Percentiles rank a stretch among this genome's conserved stretches.
Conservation (phyloP, 2,113 vertebrate species). For the Vicugna pacos region DNA sequence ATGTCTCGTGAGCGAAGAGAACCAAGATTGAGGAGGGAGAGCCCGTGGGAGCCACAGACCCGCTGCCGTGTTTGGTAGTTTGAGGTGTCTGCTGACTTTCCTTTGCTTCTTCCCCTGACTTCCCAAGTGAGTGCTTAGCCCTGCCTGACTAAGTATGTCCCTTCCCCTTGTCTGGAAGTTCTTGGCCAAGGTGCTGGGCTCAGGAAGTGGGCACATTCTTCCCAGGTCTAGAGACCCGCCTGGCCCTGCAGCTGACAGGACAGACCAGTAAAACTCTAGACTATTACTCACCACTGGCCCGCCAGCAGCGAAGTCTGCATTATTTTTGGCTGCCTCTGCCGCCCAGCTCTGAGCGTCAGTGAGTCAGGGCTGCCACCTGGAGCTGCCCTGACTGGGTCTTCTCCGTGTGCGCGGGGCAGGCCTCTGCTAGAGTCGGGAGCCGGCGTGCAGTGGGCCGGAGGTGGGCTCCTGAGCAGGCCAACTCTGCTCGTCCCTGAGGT, state of each 20-base stretch:
- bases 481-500: neutral
- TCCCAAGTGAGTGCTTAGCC: neutral
- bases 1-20: neutral
- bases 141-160: slow-evolving; percentile 51
- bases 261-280: slow-evolving; percentile 85
- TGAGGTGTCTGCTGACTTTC: neutral
- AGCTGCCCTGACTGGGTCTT: slow-evolving; percentile 80
- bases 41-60: neutral
- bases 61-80: neutral
- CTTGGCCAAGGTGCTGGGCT: slow-evolving; percentile 1
- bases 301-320: slow-evolving; percentile 89
- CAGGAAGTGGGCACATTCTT: slow-evolving; percentile 65
- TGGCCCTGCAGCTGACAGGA: slow-evolving; percentile 63
- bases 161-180: slow-evolving; percentile 26
- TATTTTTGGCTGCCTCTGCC: slow-evolving; percentile 85
- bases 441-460: neutral
- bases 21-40: neutral
- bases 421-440: neutral
- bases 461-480: neutral
- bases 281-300: slow-evolving; percentile 88
- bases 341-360: slow-evolving; percentile 78
- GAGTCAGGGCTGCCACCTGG: slow-evolving; percentile 82
- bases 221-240: slow-evolving; percentile 74
- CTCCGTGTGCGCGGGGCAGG: neutral
- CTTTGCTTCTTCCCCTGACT: neutral